A percentile compares a stretch with the other conserved stretches of the same genome.
Conservation (phyloP, 2,797 vertebrate genomes). For the Pteronotus mesoamericanus region DNA sequence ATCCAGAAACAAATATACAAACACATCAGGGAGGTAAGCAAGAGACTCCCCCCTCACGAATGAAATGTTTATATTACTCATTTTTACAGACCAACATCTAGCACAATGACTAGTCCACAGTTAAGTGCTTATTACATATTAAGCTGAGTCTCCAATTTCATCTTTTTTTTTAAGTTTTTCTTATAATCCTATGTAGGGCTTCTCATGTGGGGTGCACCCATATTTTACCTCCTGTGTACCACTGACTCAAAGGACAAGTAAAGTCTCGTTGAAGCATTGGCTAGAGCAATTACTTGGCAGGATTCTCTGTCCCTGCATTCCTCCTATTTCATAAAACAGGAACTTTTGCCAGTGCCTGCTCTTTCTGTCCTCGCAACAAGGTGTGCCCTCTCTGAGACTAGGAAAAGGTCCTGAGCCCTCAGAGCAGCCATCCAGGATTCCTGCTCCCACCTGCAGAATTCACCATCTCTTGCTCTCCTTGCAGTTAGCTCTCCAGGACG, state of each 20-base stretch:
- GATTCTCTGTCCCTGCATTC: background rate
- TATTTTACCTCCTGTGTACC: background rate
- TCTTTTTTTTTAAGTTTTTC: background rate
- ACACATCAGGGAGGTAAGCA: background rate
- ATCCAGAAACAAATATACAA: background rate
- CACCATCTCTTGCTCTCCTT: background rate
- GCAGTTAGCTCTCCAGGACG: background rate
- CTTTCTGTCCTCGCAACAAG: background rate
- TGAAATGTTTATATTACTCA: background rate
- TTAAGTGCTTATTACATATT: background rate
- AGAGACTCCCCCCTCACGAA: background rate
- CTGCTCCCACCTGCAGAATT: background rate
- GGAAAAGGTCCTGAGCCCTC: background rate
- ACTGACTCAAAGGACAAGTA: background rate
- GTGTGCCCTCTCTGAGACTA: background rate
- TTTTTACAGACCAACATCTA: background rate
- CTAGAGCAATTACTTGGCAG: background rate
- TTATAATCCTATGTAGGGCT: background rate
- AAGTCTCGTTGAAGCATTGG: background rate
- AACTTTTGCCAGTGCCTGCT: background rate
- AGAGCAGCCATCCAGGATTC: background rate
- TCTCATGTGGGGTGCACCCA: background rate
- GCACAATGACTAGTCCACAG: background rate
- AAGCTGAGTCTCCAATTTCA: slow-evolving; percentile 12
- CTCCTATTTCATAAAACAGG: background rate